Base-by-base conservation (phyloP, 2,797 vertebrate species). In the Anguilla megastoma region DNA sequence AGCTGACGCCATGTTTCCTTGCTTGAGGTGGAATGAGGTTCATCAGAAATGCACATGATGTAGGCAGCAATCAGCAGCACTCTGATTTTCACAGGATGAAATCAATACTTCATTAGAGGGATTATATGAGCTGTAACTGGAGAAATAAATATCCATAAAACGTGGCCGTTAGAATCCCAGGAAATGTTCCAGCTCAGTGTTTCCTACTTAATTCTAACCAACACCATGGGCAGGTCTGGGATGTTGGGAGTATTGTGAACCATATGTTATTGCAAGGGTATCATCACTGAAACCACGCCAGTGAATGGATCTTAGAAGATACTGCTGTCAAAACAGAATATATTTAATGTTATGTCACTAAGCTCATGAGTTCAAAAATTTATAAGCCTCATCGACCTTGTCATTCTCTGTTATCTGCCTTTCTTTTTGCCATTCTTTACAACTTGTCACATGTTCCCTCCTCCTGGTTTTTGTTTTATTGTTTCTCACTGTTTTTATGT, bases 101-200 rank as follows among this genome's bases (percentile, higher is more conserved):
- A 84, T 54, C 52, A 58, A 84, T 84, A 56, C 27, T 30, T 54
- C 9, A 84, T 54, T 54, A 84, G 48, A 5, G n/a, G 10, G 27
- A 84, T 50, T 24, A 50, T n/a, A 50, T n/a, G 41, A 50, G 79
- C 79, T 48, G 79, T 24, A 79, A 36, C 9, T 82, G 33, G 45
- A 48, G 79, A 82, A 50, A 82, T 45, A 82, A 82, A 82, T 82
- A 48, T 45, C 36, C 36, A 50, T 82, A 18, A n/a, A 50, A n/a
- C 5, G 6, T 36, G 33, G 14, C 41, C 24, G 33, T 14, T 45
- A 16, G 33, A 79, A 21, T 79, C 36, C 33, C 36, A 16, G 27
- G 27, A 21, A 79, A 41, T 36, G 45, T 18, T 79, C 30, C 30
- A 36, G 71, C 30, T 41, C 74, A 16, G 74, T 6, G 3, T 16